Evolutionary conservation across 92 coral and sea anemone species (phyloP), one percentile per base, ranked within the genome.

Genomic region (Zoanthus solanderi): DNA sequence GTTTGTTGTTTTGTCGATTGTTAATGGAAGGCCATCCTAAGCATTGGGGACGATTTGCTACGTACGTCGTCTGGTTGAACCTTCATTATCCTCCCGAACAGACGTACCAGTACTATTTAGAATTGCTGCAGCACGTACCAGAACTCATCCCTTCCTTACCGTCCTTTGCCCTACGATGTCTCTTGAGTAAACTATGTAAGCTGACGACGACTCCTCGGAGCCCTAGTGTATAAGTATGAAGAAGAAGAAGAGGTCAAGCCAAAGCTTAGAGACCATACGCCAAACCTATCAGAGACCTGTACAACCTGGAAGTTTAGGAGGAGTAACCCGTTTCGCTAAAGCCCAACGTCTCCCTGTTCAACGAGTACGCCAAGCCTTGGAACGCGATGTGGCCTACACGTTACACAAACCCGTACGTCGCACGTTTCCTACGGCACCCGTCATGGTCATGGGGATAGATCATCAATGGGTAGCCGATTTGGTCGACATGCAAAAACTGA

Each of bases 351-450:
- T n/a, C 4, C 12, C 32, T 0, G 29, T n/a, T 1, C 2, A 17
- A 17, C 32, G 32, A 6, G 72, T 67, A 6, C 2, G 8, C 0
- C 29, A 10, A 0, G 72, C 34, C 2, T 18, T 67, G 2, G 42
- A 34, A 34, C 42, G 42, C 2, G 42, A 34, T 34, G 42, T 34
- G 42, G 42, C 42, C 42, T 30, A 15, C 11, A 54, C 60, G 60
- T 53, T 8, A n/a, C 72, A 66, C 72, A 66, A 66, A 66, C 72
- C 72, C 37, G 72, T 66, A 0, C 72, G 32, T 17, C 72, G 72
- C 0, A 16, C 28, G 42, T 34, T 1, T 34, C 42, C 42, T 1
- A 34, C 42, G 2, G 3, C 42, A 1, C 42, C 42, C 2, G 72
- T 66, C 4, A 14, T 31, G 5, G 82, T 77, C 0, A 5, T 52